Base-by-base conservation (phyloP, 1,140 invertebrate species). In the Mya arenaria region DNA sequence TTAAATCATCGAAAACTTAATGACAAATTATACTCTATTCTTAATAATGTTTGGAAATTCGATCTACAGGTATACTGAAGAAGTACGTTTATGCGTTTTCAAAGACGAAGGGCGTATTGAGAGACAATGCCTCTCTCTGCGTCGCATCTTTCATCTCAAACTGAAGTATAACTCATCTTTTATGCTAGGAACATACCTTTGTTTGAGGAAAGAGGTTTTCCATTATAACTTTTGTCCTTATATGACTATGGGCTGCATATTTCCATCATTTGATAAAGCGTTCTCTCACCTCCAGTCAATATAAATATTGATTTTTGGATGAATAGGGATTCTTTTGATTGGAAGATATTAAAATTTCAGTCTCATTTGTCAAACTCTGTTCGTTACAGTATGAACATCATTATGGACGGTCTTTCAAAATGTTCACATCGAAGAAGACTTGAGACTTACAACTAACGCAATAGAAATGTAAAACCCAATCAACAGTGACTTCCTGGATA, bases 91-190 rank as follows among this genome's bases (percentile, higher is more conserved):
- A 62, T 6, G 0, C n/a, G n/a, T 48, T 17, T 62, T 69, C 52
- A 80, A 79, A 79, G n/a, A 60, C 6, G 34, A 62, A 8, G 77
- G 77, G 77, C 77, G 77, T 66, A 71, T 34, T n/a, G 36, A 44
- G 39, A 69, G 37, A 60, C 77, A 80, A 80, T 58, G 55, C 15
- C 23, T 28, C 0, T 19, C 66, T 37, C 77, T 30, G 66, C 62
- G 48, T 60, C 77, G 44, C 63, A 80, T 69, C 77, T 80, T 65
- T 58, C 19, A 37, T 36, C 32, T n/a, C n/a, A 36, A 8, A 71
- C 71, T 39, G 23, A 69, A 30, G 65, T 71, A 28, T 41, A 56
- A 71, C 65, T n/a, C 77, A 80, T 80, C 77, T 80, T 80, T 60
- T 80, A 80, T 69, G 34, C 36, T 37, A 60, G 44, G 48, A 80